These are phyloP conservation scores for Peromyscus californicus DNA, from an alignment of 2,113 vertebrate genomes.

Conservation along the genomic window DNA sequence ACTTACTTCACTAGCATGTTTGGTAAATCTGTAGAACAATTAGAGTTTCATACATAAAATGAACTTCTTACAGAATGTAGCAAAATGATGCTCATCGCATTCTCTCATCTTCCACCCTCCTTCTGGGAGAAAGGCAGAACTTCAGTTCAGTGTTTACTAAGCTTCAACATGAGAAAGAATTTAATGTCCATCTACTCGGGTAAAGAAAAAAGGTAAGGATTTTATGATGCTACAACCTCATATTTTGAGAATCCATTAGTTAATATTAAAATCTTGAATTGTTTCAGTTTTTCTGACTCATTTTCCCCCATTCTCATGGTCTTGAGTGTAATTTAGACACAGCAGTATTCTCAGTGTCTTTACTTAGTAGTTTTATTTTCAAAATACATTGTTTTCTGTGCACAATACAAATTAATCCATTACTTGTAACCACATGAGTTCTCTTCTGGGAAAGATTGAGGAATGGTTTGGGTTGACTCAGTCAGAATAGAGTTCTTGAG, in stretches of 20 bases:
- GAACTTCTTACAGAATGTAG: neutral
- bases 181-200: neutral
- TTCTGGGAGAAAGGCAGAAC: neutral
- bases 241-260: neutral
- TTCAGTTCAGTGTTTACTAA: neutral
- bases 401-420: neutral
- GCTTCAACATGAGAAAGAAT: neutral
- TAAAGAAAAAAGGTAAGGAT: neutral
- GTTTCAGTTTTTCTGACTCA: neutral
- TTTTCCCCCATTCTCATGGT: neutral
- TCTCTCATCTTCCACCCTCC: neutral
- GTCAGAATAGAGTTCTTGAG: neutral
- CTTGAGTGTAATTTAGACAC: neutral
- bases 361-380: neutral
- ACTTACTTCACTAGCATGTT: neutral
- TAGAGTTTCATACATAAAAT: slow-evolving; percentile 5
- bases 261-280: neutral
- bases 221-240: neutral
- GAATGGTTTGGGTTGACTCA: neutral
- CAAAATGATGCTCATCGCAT: neutral
- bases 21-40: neutral
- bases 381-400: neutral
- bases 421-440: neutral
- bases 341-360: neutral
- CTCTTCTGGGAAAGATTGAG: neutral